Conservation (phyloP, 2,113 vertebrate species). For the Sander lucioperca region DNA sequence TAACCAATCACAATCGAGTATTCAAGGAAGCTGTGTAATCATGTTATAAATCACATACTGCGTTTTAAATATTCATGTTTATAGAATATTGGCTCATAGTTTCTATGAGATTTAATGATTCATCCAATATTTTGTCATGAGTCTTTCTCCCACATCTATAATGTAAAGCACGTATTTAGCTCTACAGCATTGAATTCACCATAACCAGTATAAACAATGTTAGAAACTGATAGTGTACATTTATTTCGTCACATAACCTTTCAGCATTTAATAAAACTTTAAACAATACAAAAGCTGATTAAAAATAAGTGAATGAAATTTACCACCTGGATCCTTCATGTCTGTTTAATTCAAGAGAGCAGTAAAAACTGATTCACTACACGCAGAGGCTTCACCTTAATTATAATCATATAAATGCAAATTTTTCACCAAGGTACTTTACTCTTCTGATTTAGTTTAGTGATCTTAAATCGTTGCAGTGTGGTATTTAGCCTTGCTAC, state of each 20-base stretch:
- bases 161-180: not conserved
- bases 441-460: conserved; percentile 35
- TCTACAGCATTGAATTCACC: not conserved
- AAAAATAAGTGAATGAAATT: conserved; percentile 46
- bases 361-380: conserved; percentile 44
- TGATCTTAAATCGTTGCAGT: conserved; percentile 44
- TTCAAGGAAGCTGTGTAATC: too few species aligned
- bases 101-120: not conserved
- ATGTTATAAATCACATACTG: too few species aligned
- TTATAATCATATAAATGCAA: conserved; percentile 30
- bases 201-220: not conserved
- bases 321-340: conserved; percentile 48
- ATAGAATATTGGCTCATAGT: not conserved
- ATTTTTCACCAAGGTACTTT: conserved; percentile 32
- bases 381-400: conserved; percentile 17
- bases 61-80: not conserved
- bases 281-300: conserved; percentile 25
- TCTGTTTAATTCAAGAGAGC: conserved; percentile 58
- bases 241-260: not conserved
- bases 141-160: not conserved
- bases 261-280: conserved; percentile 1
- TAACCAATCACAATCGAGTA: too few species aligned
- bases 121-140: not conserved
- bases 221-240: not conserved
- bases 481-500: conserved; percentile 48